Conservation (phyloP, 37 sponge, comb jelly and placozoan species). For the Petrosia ficiformis region DNA sequence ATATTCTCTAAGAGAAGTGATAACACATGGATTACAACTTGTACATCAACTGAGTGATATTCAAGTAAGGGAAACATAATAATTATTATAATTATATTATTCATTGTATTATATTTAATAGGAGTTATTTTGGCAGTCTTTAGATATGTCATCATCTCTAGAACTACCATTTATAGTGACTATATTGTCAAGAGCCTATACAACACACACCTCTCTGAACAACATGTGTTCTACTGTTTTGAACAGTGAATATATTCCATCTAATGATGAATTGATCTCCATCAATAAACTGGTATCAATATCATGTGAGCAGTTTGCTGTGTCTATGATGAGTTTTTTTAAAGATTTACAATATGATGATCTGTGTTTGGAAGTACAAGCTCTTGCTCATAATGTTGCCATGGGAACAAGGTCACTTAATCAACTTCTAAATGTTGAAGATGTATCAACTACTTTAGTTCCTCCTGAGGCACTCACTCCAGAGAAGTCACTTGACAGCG, state of each 20-base stretch:
- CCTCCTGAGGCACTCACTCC: background rate
- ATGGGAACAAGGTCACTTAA: constrained; percentile 3
- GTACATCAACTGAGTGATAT: background rate
- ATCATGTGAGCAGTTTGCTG: background rate
- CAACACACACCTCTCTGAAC: no score
- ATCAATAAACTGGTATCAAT: background rate
- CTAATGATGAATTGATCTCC: background rate
- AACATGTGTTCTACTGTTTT: no score
- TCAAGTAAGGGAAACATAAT: background rate
- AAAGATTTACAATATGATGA: background rate
- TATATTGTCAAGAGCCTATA: no score
- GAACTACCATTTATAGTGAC: no score
- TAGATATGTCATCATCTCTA: no score
- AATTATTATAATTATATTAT: no score
- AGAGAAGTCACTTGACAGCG: background rate
- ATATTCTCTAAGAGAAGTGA: background rate
- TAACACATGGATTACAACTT: background rate
- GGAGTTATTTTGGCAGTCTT: no score
- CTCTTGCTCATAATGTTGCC: background rate
- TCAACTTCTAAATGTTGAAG: background rate
- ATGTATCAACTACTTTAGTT: no score
- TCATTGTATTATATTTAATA: no score
- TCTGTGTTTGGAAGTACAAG: background rate
- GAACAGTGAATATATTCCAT: no score
- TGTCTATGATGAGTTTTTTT: background rate